Conservation (phyloP, 1,140 invertebrate species). For the Pomacea maculata region DNA sequence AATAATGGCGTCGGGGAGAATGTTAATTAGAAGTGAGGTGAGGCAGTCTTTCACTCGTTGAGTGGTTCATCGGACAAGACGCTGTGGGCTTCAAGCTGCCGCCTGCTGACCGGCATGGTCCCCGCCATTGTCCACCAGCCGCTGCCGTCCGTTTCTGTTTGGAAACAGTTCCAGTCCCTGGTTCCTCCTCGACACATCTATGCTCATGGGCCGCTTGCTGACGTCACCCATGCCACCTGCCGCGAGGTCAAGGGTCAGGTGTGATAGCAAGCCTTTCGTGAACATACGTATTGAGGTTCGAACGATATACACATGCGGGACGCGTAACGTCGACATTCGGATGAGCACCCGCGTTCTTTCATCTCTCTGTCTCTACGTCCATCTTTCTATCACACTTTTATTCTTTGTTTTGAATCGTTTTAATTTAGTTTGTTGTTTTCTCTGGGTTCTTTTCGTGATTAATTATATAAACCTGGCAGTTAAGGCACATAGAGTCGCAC, state of each 20-base stretch:
- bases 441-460: neutral
- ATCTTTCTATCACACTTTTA: neutral
- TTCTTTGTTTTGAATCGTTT: neutral
- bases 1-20: no score
- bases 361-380: no score
- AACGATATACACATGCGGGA: no score
- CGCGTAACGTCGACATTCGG: no score
- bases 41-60: no score
- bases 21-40: no score
- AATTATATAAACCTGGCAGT: neutral
- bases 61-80: no score
- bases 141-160: neutral
- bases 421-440: neutral
- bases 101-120: neutral
- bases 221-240: slow-evolving; percentile 21
- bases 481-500: neutral
- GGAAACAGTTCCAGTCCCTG: slow-evolving; percentile 4
- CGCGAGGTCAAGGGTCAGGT: no score
- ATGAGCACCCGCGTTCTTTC: neutral
- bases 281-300: neutral
- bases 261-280: neutral
- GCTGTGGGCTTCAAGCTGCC: neutral
- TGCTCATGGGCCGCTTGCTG: slow-evolving; percentile 5
- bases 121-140: slow-evolving; percentile 15
- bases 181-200: neutral